These are phyloP conservation scores for Leucophenga montana DNA, from an alignment of 2,888 invertebrate species.

Conservation along the genomic window DNA sequence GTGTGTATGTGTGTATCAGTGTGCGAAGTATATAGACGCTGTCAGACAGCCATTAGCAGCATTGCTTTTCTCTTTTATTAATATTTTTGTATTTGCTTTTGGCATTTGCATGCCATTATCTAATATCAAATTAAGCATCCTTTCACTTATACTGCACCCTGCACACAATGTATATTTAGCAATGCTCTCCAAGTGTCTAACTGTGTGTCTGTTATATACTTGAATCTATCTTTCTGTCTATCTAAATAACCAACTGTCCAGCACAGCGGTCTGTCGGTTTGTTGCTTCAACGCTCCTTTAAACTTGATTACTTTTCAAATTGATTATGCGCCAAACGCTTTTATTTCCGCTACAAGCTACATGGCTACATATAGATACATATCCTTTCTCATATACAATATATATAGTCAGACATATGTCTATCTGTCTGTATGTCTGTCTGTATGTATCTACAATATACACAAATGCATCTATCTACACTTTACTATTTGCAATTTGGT, in stretches of 20 bases:
- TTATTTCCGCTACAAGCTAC: constrained; percentile 16
- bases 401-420: background rate
- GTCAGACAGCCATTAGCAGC: constrained; percentile 17
- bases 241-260: background rate
- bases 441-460: background rate
- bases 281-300: constrained; percentile 18
- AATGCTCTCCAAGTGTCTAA: background rate
- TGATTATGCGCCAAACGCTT: constrained; percentile 42
- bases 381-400: constrained; percentile 2
- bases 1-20: background rate
- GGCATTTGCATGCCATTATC: background rate
- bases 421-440: background rate
- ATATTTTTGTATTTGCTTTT: background rate
- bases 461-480: background rate
- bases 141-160: background rate
- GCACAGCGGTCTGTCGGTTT: background rate
- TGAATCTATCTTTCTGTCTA: background rate
- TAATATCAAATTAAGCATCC: background rate
- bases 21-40: background rate
- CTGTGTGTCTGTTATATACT: background rate
- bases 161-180: background rate
- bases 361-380: constrained; percentile 32
- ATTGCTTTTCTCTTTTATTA: background rate
- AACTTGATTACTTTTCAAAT: constrained; percentile 50
- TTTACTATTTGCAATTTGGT: constrained; percentile 29